Conservation (phyloP, 2,888 invertebrate species). For the Parapristionchus giblindavisi region DNA sequence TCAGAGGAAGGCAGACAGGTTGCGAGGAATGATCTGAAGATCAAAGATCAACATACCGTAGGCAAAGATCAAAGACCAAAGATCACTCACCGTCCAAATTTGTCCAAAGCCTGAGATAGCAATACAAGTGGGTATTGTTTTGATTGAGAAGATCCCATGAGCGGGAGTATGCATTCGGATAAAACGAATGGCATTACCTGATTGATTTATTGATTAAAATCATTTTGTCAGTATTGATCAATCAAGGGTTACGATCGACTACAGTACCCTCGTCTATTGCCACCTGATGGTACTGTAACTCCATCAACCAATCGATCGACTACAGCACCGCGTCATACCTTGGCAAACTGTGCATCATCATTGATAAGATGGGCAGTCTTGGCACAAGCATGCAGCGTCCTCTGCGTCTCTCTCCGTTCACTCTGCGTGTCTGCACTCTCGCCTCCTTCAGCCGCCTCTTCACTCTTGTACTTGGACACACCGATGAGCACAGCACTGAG, state of each 20-base stretch:
- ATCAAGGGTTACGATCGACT: neutral
- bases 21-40: slow-evolving; percentile 31
- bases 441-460: no score
- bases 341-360: slow-evolving; percentile 24
- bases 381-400: slow-evolving; percentile 18
- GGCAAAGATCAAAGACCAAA: neutral
- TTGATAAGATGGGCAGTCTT: slow-evolving; percentile 9
- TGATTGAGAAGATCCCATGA: neutral
- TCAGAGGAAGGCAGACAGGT: slow-evolving; percentile 30
- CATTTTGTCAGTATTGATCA: neutral
- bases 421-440: no score
- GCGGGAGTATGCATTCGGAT: slow-evolving; percentile 24
- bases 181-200: slow-evolving; percentile 35
- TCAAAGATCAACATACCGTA: neutral
- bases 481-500: no score
- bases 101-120: slow-evolving; percentile 15
- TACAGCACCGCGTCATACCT: neutral
- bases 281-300: neutral
- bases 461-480: no score
- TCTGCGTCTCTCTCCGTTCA: slow-evolving; percentile 12
- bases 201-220: neutral
- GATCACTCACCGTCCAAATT: slow-evolving; percentile 32
- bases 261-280: neutral
- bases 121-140: slow-evolving; percentile 32
- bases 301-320: neutral